A percentile compares a stretch with the other conserved stretches of the same genome.
phyloP scores from a whole-genome alignment of 2,797 vertebrate genomes.

The Acanthis flammea region DNA sequence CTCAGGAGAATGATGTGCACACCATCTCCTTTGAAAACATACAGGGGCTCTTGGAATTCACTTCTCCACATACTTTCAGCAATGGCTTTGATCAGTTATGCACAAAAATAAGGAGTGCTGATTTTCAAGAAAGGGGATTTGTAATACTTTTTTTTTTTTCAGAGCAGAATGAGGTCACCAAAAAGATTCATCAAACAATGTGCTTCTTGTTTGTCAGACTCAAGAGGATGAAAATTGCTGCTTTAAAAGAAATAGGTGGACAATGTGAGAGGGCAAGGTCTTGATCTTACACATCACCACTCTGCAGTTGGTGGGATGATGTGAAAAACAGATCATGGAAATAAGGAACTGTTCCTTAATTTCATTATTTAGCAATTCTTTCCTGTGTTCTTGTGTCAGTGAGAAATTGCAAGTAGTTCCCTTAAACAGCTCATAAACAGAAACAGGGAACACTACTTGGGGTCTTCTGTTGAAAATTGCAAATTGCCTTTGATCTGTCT shows the following conservation, averaged over 20 bases:
- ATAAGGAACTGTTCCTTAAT: not conserved
- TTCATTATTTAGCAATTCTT: not conserved
- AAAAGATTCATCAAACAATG: constrained; percentile 31
- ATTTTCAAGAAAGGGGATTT: not conserved
- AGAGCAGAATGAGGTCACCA: constrained; percentile 10
- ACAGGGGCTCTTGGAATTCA: not conserved
- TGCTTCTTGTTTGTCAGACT: constrained; percentile 16
- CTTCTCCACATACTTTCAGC: not conserved
- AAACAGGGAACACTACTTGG: not conserved
- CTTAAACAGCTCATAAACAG: not conserved
- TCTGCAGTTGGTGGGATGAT: not conserved
- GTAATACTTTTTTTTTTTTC: not conserved
- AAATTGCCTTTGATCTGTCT: not conserved
- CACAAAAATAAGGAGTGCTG: constrained; percentile 1
- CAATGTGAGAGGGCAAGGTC: not conserved
- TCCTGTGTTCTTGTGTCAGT: not conserved
- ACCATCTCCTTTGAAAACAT: not conserved
- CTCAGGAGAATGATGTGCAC: not conserved
- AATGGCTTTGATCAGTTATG: constrained; percentile 18
- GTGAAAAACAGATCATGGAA: not conserved
- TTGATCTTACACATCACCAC: not conserved
- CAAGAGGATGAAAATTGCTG: not conserved
- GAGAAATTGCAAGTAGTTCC: not conserved
- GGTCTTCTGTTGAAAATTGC: not conserved
- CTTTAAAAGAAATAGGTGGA: not conserved